Evolutionary conservation across 2,113 vertebrate species (phyloP).

Genomic region (Upupa epops): DNA sequence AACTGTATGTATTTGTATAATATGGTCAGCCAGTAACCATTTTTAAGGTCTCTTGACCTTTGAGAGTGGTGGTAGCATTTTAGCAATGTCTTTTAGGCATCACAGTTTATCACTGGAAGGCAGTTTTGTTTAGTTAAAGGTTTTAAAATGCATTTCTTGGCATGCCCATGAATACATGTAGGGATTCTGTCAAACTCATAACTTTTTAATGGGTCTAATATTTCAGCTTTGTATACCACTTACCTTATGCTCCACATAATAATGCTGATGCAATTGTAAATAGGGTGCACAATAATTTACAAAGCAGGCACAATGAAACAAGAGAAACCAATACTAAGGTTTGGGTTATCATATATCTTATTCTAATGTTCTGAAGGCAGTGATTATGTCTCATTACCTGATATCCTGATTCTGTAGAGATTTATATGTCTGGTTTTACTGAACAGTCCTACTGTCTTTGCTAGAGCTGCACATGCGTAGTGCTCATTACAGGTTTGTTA

Average conservation of each 20-base stretch:
- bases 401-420: background rate
- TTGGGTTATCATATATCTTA: background rate
- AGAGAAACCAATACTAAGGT: constrained; percentile 12
- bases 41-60: constrained; percentile 67
- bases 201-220: constrained; percentile 53
- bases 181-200: constrained; percentile 46
- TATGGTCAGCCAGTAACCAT: constrained; percentile 68
- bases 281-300: background rate
- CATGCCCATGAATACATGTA: constrained; percentile 27
- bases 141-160: constrained; percentile 66
- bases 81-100: constrained; percentile 49
- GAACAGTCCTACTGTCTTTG: background rate
- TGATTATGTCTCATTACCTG: background rate
- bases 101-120: constrained; percentile 61
- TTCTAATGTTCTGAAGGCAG: background rate
- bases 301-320: constrained; percentile 8
- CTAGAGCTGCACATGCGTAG: background rate
- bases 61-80: constrained; percentile 57
- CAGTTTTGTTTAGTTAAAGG: constrained; percentile 54
- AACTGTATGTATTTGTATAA: constrained; percentile 68
- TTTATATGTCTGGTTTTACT: constrained; percentile 1
- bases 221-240: constrained; percentile 50
- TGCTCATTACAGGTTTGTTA: background rate
- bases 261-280: constrained; percentile 44
- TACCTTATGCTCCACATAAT: constrained; percentile 48